Evolutionary conservation across 2,113 vertebrate species (phyloP), one percentile per base, ranked within the genome.

Genomic region (Pyxicephalus adspersus): DNA sequence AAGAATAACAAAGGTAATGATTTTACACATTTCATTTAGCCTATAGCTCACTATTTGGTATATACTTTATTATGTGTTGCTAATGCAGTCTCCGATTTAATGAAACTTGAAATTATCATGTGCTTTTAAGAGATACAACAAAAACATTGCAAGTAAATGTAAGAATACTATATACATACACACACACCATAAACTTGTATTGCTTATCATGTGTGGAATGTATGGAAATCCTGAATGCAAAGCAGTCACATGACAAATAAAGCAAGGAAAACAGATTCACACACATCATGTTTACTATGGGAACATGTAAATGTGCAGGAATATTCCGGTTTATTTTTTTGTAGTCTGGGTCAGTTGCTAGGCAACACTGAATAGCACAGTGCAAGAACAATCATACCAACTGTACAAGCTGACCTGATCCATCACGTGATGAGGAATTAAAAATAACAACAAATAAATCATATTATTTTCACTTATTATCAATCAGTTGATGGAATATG

Each of bases 301-400:
- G 13, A 68, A 51, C 52, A 73, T 73, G 70, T 73, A 73, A 73
- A 58, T 73, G 70, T 73, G 70, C 52, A 73, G 52, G 52, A 73
- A 73, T 52, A 73, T 52, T 54, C 25, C 17, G 17, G 15, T 70
- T 71, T 71, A 26, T 55, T 25, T 23, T 70, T 52, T 71, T 23
- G 18, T 52, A 28, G 68, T 29, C 25, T 15, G 50, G 51, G 68
- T 55, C 50, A 72, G 70, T 73, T 73, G 70, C 70, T 73, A 57
- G 31, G 70, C 70, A 73, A 73, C 70, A 58, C 70, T 31, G 52
- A 73, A 34, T 4, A 73, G 70, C 52, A 23, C 52, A 31, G 70
- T n/a, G 17, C 19, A 73, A 51, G 45, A 73, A 73, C 70, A 73
- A 57, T 57, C 70, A 58, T 16, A 52, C 70, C 70, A 73, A 73